Conservation (phyloP, 23 tunicate species). For the Halocynthia roretzi region DNA sequence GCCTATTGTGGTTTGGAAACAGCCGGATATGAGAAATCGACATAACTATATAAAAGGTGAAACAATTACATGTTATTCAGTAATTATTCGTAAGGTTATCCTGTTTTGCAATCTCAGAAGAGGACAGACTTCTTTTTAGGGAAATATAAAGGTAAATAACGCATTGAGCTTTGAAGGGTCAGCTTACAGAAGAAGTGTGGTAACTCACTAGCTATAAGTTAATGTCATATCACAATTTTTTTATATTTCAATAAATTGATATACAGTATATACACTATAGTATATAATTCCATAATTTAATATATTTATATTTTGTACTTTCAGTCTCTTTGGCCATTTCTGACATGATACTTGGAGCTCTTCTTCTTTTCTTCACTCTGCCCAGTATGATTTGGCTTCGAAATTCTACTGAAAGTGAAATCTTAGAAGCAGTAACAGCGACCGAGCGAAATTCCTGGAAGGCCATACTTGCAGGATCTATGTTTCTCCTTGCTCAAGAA, state of each 20-base stretch:
- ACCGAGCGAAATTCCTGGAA: not conserved
- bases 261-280: too few relatives aligned
- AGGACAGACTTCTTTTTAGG: too few relatives aligned
- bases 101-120: too few relatives aligned
- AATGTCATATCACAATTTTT: not conserved
- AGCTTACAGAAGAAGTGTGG: not conserved
- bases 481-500: not conserved
- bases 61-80: not conserved
- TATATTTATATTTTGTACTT: not conserved
- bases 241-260: too few relatives aligned
- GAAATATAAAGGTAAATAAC: too few relatives aligned
- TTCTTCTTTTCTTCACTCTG: not conserved
- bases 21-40: slow-evolving; percentile 3
- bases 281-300: too few relatives aligned
- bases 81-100: too few relatives aligned
- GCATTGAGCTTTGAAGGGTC: too few relatives aligned
- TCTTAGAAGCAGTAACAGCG: not conserved
- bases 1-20: slow-evolving; percentile 20
- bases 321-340: slow-evolving; percentile 3
- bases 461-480: not conserved
- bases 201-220: not conserved
- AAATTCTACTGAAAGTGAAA: not conserved
- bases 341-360: not conserved
- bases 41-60: slow-evolving; percentile 24
- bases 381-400: slow-evolving; percentile 3